These are phyloP conservation scores for Sphenopsis melanotis DNA, from an alignment of 2,797 vertebrate species.

Conservation along the genomic window DNA sequence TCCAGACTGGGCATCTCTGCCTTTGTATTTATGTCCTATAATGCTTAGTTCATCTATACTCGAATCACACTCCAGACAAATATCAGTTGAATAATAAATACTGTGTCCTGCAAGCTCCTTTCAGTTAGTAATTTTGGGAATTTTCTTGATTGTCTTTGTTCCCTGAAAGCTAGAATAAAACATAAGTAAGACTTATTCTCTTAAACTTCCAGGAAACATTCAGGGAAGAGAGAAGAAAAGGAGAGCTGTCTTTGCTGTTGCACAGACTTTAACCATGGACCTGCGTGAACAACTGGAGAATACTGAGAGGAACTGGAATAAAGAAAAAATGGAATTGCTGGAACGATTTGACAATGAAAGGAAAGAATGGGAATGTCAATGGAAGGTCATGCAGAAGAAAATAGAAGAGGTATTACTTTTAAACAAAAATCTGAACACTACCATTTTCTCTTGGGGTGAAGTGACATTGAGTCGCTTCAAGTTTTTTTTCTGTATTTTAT, in stretches of 20 bases:
- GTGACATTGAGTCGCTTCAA: not conserved
- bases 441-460: not conserved
- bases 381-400: constrained; percentile 94
- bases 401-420: constrained; percentile 91
- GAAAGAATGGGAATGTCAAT: constrained; percentile 94
- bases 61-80: not conserved
- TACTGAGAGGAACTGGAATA: constrained; percentile 86
- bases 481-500: not conserved
- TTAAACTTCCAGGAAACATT: constrained; percentile 71
- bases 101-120: not conserved
- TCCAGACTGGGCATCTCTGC: not conserved
- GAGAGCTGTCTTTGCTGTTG: constrained; percentile 78
- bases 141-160: not conserved
- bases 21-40: not conserved
- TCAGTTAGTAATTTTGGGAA: not conserved
- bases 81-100: not conserved
- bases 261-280: constrained; percentile 85
- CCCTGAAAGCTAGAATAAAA: constrained; percentile 73
- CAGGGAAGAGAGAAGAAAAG: constrained; percentile 74
- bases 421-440: not conserved
- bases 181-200: constrained; percentile 65
- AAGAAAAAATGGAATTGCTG: constrained; percentile 90
- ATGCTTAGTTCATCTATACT: not conserved
- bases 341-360: constrained; percentile 93
- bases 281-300: constrained; percentile 84